Conservation (phyloP, 2,888 invertebrate genomes). For the Ormyrus pomaceus region DNA sequence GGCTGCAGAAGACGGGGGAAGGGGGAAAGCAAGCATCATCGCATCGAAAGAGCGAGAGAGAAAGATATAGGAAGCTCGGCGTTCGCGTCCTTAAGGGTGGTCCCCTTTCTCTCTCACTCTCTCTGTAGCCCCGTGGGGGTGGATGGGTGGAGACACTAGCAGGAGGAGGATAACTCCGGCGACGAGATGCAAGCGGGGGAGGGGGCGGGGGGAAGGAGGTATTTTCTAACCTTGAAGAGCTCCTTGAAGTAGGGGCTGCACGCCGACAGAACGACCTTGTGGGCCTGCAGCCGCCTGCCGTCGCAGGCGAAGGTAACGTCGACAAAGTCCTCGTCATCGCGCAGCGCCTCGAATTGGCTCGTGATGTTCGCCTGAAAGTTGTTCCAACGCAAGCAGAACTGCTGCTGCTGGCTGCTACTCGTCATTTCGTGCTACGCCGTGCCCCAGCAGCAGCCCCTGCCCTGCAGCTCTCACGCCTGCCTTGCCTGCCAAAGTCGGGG, state of each 20-base stretch:
- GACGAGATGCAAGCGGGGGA: constrained; percentile 30
- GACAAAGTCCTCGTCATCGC: constrained; percentile 91
- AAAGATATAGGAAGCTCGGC: constrained; percentile 5
- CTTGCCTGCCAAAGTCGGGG: not conserved
- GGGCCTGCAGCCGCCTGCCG: constrained; percentile 88
- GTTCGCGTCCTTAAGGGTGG: constrained; percentile 40
- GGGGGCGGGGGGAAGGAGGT: constrained; percentile 49
- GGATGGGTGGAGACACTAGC: constrained; percentile 21
- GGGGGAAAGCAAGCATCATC: not conserved
- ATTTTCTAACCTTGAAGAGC: constrained; percentile 85
- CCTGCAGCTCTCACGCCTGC: constrained; percentile 20
- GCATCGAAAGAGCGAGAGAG: constrained; percentile 22
- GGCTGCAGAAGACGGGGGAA: not conserved
- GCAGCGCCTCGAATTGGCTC: constrained; percentile 89
- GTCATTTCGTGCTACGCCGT: constrained; percentile 69
- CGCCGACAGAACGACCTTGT: constrained; percentile 90
- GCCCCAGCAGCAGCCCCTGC: constrained; percentile 25
- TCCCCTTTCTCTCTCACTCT: constrained; percentile 30
- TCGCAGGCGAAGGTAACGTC: constrained; percentile 93
- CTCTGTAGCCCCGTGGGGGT: constrained; percentile 21
- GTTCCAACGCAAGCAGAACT: constrained; percentile 93
- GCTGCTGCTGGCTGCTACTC: constrained; percentile 81
- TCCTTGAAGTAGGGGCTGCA: constrained; percentile 93
- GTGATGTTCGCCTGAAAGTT: constrained; percentile 92
- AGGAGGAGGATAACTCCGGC: constrained; percentile 27